Base-by-base conservation (phyloP, 2,113 vertebrate species). In the Eulemur rufifrons region DNA sequence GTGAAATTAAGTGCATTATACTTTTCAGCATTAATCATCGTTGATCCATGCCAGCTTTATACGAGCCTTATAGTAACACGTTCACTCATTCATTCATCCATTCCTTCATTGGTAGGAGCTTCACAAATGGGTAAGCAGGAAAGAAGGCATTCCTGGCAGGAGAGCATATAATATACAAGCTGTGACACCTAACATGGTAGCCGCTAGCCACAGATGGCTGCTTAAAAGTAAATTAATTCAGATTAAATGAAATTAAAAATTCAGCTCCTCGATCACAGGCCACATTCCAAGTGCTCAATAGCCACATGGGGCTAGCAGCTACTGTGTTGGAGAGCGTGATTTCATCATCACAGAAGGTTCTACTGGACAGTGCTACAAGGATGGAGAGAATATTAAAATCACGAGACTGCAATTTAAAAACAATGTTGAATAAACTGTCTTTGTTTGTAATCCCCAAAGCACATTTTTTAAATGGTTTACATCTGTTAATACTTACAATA, bases 151-250 rank as follows among this genome's bases (percentile, higher is more conserved):
- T 80, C 34, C 76, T 77, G 59, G 54, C 78, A 92, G 52, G 54
- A 68, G 27, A 80, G 23, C 9, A 17, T 56, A 4, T 34, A 4
- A 14, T 56, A 4, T 34, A 3, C 61, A 64, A 66, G 8, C 61
- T 45, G 21, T n/a, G 13, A 6, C 54, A 0, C 29, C n/a, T 54
- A 64, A 56, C 25, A n/a, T 3, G 3, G 34, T 20, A 78, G 71
- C 34, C 42, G 13, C 32, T 90, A 27, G 81, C 29, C 34, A 42
- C 9, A 15, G 42, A 23, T 27, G 23, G 56, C n/a, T 42, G 25
- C 71, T 81, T 64, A 29, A 85, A 91, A 61, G n/a, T 68, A 82
- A 92, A 66, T 71, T 15, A 42, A 32, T 34, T 90, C 34, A 64
- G 69, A 50, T 59, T 21, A 76, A 85, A 66, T 80, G 2, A 47